phyloP scores from a whole-genome alignment of 2,888 invertebrate genomes.

The Octonoba sinensis region DNA sequence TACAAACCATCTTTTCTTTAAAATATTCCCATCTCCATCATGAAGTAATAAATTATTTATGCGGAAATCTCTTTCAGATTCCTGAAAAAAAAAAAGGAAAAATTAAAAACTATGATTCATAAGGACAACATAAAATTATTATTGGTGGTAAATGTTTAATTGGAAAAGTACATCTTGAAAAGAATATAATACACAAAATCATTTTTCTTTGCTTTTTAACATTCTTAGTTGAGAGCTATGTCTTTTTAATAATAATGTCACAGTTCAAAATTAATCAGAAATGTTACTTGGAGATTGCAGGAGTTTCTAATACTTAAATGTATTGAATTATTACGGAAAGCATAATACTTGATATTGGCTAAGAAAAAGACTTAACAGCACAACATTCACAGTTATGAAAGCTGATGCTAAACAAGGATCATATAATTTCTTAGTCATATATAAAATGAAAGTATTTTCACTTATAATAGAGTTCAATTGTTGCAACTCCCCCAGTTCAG shows the following conservation, averaged over 20 bases:
- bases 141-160: neutral
- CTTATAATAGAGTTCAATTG: no score
- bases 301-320: no score
- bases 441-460: no score
- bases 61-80: constrained; percentile 31
- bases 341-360: no score
- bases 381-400: neutral
- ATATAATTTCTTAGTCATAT: no score
- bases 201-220: no score
- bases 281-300: no score
- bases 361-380: neutral
- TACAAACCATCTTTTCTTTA: constrained; percentile 55
- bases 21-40: constrained; percentile 52
- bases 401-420: neutral
- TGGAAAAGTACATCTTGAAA: neutral
- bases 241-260: no score
- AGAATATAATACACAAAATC: neutral
- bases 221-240: no score
- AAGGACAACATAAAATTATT: neutral
- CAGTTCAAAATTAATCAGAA: no score
- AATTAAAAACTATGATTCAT: neutral
- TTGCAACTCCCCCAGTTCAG: no score
- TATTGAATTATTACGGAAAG: no score
- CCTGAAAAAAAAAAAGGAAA: constrained; percentile 43
- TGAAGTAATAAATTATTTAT: constrained; percentile 20